Conservation (phyloP, 2,797 vertebrate species). For the Anas bernieri region DNA sequence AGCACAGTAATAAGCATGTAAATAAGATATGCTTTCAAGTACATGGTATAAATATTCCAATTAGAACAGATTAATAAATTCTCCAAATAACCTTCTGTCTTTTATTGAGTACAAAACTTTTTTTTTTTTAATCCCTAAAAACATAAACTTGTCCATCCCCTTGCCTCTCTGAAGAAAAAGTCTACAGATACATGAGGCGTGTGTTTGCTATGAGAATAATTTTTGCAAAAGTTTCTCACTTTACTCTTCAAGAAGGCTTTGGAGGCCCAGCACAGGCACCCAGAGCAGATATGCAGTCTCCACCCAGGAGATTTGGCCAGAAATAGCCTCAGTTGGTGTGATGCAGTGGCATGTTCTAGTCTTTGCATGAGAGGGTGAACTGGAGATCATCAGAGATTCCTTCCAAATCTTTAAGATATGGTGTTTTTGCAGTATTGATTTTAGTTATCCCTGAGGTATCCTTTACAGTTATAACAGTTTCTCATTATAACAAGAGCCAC, state of each 20-base stretch:
- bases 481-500: neutral
- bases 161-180: neutral
- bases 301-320: neutral
- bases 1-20: neutral
- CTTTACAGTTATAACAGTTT: neutral
- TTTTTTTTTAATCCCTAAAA: neutral
- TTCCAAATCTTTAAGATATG: neutral
- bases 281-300: neutral
- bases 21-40: neutral
- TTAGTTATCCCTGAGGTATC: neutral
- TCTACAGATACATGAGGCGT: fast-evolving
- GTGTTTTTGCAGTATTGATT: neutral
- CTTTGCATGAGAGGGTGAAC: neutral
- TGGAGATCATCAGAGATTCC: neutral
- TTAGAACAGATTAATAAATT: neutral
- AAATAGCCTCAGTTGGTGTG: neutral
- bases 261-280: neutral
- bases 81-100: neutral
- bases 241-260: neutral
- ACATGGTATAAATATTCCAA: neutral
- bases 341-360: neutral
- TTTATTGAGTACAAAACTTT: neutral
- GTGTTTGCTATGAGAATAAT: neutral
- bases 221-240: neutral
- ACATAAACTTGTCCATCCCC: neutral